Percentiles rank a stretch among this genome's conserved stretches.
Conservation (phyloP, 2,888 invertebrate genomes). For the Artemia sinica region DNA sequence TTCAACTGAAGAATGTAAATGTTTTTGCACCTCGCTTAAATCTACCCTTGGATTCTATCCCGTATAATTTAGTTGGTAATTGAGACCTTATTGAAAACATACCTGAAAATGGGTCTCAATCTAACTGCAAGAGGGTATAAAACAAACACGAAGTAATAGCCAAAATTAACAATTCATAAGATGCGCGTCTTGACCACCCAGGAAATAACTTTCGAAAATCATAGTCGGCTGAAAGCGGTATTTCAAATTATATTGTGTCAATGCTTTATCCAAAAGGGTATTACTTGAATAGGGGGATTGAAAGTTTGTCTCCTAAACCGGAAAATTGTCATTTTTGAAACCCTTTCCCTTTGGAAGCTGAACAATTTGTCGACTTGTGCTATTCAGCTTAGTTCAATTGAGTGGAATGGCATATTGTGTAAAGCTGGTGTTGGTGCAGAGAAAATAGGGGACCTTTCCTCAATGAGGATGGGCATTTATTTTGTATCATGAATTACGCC, state of each 20-base stretch:
- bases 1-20: slow-evolving; percentile 3
- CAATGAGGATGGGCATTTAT: no score
- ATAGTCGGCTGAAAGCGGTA: not conserved
- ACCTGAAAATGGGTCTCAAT: slow-evolving; percentile 9
- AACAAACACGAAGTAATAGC: slow-evolving; percentile 8
- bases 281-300: no score
- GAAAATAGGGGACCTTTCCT: not conserved
- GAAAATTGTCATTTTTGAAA: slow-evolving; percentile 12
- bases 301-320: not conserved
- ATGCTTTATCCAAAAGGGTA: not conserved
- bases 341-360: slow-evolving; percentile 8
- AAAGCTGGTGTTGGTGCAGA: not conserved
- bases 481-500: no score
- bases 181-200: slow-evolving; percentile 10
- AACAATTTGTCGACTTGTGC: no score
- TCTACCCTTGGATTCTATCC: slow-evolving; percentile 1
- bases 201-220: not conserved
- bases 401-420: slow-evolving; percentile 11
- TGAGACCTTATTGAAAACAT: slow-evolving; percentile 2
- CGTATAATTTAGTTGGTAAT: not conserved
- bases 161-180: slow-evolving; percentile 9
- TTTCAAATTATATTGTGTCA: slow-evolving; percentile 12
- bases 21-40: slow-evolving; percentile 11
- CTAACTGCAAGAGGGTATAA: not conserved
- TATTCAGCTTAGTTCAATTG: not conserved